These are phyloP conservation scores for Crotalus tigris DNA, from an alignment of 2,113 vertebrate species.

Conservation along the genomic window DNA sequence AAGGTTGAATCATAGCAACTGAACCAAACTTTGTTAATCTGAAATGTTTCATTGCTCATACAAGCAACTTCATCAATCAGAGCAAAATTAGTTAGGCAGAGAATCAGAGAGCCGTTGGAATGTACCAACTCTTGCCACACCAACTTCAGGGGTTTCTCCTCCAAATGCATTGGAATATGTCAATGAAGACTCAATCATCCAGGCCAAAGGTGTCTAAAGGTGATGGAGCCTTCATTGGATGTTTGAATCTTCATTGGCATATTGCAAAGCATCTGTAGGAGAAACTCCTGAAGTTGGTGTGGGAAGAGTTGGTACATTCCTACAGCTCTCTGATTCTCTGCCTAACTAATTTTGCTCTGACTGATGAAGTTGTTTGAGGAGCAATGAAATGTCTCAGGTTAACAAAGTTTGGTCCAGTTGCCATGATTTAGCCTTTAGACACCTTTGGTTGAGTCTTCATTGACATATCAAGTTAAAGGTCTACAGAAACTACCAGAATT, in stretches of 20 bases:
- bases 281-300: not conserved
- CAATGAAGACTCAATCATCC: not conserved
- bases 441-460: not conserved
- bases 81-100: not conserved
- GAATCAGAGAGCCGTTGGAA: not conserved
- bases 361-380: not conserved
- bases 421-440: not conserved
- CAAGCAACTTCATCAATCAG: not conserved
- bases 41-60: too few species aligned
- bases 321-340: not conserved
- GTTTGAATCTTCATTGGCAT: not conserved
- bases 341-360: not conserved
- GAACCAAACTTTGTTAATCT: too few species aligned
- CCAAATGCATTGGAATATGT: not conserved
- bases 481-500: not conserved
- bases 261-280: not conserved
- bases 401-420: not conserved
- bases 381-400: not conserved
- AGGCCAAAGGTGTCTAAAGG: not conserved
- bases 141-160: not conserved
- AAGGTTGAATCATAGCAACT: not conserved
- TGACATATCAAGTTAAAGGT: not conserved
- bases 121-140: not conserved
- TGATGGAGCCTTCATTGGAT: not conserved
- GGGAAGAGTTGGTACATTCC: not conserved